Conservation (phyloP, 1,140 invertebrate genomes). For the Penaeus japonicus region DNA sequence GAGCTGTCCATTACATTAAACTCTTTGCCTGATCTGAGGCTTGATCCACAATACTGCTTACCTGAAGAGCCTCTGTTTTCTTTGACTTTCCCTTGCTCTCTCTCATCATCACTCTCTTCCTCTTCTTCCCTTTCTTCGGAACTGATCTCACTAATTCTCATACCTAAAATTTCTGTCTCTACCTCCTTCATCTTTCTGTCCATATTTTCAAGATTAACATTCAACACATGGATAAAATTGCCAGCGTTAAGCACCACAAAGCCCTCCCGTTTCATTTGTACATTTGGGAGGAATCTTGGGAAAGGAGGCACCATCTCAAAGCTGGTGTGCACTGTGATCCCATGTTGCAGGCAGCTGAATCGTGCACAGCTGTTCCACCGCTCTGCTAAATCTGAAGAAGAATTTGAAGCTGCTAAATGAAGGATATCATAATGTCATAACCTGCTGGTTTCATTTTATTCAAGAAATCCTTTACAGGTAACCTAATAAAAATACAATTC, state of each 20-base stretch:
- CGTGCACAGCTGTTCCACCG: slow-evolving; percentile 70
- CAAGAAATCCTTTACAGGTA: no score
- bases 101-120: slow-evolving; percentile 46
- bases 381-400: slow-evolving; percentile 68
- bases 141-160: slow-evolving; percentile 16
- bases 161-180: slow-evolving; percentile 11
- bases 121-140: background rate
- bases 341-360: slow-evolving; percentile 73
- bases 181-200: slow-evolving; percentile 43
- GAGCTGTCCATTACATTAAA: slow-evolving; percentile 27
- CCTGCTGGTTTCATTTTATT: no score
- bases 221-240: slow-evolving; percentile 74
- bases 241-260: slow-evolving; percentile 77
- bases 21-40: slow-evolving; percentile 20
- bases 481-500: no score
- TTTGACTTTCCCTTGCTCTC: slow-evolving; percentile 33
- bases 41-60: background rate
- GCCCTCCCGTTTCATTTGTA: slow-evolving; percentile 72
- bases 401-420: background rate
- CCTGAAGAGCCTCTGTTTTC: slow-evolving; percentile 11
- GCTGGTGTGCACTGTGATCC: slow-evolving; percentile 74
- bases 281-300: slow-evolving; percentile 71
- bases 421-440: background rate
- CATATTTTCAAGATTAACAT: slow-evolving; percentile 66
- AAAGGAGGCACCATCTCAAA: slow-evolving; percentile 76